Evolutionary conservation across 2,888 invertebrate species (phyloP).

Genomic region (Hemithea aestivaria): DNA sequence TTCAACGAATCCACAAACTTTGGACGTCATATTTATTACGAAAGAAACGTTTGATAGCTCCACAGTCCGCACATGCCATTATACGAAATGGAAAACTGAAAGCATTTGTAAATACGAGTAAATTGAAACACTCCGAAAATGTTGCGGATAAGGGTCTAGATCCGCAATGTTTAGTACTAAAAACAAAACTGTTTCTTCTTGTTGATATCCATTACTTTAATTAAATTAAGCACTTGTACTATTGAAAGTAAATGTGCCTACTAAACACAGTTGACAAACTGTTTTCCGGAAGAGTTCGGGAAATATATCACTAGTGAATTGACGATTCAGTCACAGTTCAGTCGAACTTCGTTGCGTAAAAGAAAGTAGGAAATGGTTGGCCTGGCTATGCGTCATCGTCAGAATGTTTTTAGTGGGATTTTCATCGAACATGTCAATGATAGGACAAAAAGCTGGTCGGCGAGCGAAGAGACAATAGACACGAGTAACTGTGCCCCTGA

Average conservation of each 20-base stretch:
- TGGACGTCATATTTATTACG: background rate
- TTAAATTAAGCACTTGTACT: no score
- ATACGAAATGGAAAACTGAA: slow-evolving; percentile 44
- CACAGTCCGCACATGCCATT: slow-evolving; percentile 32
- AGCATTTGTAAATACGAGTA: slow-evolving; percentile 48
- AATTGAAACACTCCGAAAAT: slow-evolving; percentile 31
- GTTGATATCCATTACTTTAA: no score
- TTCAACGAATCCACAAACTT: background rate
- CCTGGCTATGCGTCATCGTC: slow-evolving; percentile 26
- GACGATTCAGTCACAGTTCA: slow-evolving; percentile 1
- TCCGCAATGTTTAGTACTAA: no score
- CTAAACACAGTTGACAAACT: background rate
- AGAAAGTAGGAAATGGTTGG: slow-evolving; percentile 26
- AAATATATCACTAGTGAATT: slow-evolving; percentile 9
- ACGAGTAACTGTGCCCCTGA: slow-evolving; percentile 40
- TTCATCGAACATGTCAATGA: slow-evolving; percentile 47
- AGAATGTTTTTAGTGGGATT: slow-evolving; percentile 44
- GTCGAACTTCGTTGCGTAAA: slow-evolving; percentile 6
- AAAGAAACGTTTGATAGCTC: slow-evolving; percentile 25
- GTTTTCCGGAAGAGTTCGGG: slow-evolving; percentile 6
- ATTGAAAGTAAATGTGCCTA: no score
- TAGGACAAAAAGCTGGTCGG: slow-evolving; percentile 51
- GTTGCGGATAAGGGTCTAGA: slow-evolving; percentile 28
- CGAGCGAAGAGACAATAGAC: slow-evolving; percentile 40
- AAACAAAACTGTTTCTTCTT: no score